phyloP scores from a whole-genome alignment of 2,797 vertebrate genomes.

The Chanos chanos region DNA sequence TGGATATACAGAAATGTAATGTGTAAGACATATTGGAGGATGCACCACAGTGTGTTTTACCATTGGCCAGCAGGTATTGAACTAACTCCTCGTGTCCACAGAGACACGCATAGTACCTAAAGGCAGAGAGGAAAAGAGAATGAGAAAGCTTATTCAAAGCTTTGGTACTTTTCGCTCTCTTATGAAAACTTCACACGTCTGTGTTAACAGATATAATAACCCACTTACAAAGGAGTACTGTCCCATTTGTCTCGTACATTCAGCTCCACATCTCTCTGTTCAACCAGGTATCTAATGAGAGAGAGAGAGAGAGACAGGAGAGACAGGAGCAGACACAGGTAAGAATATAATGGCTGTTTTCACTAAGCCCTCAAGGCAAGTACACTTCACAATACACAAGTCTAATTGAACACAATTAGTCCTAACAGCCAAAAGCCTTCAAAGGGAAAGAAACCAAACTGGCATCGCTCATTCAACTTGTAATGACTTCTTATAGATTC shows the following conservation, averaged over 20 bases:
- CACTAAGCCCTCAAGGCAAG: no score
- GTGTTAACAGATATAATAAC: neutral
- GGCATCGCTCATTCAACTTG: no score
- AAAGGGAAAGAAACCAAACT: no score
- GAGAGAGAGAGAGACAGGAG: neutral
- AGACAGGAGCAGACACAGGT: neutral
- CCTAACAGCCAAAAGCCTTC: no score
- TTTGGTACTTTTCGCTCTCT: neutral
- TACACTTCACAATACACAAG: no score
- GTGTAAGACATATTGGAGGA: neutral
- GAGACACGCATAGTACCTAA: slow-evolving; percentile 93
- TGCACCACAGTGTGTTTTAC: slow-evolving; percentile 67
- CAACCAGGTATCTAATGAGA: slow-evolving; percentile 90
- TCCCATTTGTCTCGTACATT: slow-evolving; percentile 97
- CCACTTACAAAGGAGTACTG: slow-evolving; percentile 92
- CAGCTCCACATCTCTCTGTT: slow-evolving; percentile 93
- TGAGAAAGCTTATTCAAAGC: neutral
- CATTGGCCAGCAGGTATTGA: slow-evolving; percentile 89
- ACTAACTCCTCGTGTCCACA: slow-evolving; percentile 96
- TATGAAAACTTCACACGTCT: neutral
- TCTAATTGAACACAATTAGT: no score
- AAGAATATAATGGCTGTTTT: no score
- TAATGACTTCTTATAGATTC: no score
- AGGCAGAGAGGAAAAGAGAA: neutral
- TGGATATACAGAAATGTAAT: no score